Evolutionary conservation across 2,888 invertebrate species (phyloP).

Genomic region (Barypeithes pellucidus): DNA sequence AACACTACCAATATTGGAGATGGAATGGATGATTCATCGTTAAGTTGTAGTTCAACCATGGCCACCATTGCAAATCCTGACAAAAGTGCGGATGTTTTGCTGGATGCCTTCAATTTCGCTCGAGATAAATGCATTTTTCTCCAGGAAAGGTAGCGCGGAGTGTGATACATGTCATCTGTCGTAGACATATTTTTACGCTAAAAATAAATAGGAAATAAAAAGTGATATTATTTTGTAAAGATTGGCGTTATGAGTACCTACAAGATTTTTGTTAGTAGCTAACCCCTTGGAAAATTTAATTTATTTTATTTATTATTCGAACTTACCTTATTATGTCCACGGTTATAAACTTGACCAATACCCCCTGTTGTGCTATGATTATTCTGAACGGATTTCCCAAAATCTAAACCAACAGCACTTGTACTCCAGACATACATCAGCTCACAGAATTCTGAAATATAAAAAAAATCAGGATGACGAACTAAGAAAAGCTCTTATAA

Average conservation of each 20-base stretch:
- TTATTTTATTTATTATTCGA: too few relatives aligned
- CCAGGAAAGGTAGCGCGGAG: slow-evolving; percentile 91
- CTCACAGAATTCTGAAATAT: slow-evolving; percentile 56
- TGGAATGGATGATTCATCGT: slow-evolving; percentile 84
- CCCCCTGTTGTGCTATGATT: slow-evolving; percentile 60
- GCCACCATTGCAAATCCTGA: slow-evolving; percentile 99
- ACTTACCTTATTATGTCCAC: slow-evolving; percentile 64
- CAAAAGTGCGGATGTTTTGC: slow-evolving; percentile 96
- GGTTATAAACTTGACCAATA: slow-evolving; percentile 62
- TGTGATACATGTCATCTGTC: slow-evolving; percentile 82
- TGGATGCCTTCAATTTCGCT: slow-evolving; percentile 98
- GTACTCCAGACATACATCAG: slow-evolving; percentile 83
- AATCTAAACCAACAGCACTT: slow-evolving; percentile 72
- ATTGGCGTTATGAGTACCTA: too few relatives aligned
- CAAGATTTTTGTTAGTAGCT: too few relatives aligned
- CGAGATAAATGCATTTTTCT: slow-evolving; percentile 93
- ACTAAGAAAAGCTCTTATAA: too few relatives aligned
- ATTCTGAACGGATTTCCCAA: slow-evolving; percentile 62
- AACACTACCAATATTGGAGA: slow-evolving; percentile 90
- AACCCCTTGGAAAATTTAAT: too few relatives aligned
- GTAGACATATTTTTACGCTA: slow-evolving; percentile 79
- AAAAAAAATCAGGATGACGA: background rate
- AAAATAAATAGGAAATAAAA: slow-evolving; percentile 31
- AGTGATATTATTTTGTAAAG: background rate
- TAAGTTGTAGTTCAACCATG: slow-evolving; percentile 96